Evolutionary conservation across 53 echinoderm and acorn worm species (phyloP).

Genomic region (Paracentrotus lividus): DNA sequence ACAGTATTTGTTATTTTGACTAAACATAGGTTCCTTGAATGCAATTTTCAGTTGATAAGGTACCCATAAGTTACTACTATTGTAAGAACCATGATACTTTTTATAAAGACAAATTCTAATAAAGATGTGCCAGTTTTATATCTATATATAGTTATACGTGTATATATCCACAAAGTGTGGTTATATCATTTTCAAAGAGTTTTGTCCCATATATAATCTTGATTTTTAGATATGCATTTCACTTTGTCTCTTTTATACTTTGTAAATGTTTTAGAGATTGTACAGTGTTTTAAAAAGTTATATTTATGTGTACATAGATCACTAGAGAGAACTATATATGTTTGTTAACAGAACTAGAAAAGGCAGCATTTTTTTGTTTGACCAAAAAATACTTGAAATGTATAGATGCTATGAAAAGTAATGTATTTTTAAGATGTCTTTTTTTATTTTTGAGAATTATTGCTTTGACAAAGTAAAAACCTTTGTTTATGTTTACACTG

Average conservation of each 20-base stretch:
- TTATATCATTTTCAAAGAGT: background rate
- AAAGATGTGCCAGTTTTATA: background rate
- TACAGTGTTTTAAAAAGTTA: slow-evolving; percentile 54
- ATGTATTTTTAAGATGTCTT: background rate
- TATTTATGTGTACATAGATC: slow-evolving; percentile 55
- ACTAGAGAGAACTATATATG: slow-evolving; percentile 37
- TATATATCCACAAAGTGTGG: background rate
- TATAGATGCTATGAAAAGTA: slow-evolving; percentile 11
- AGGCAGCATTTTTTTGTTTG: slow-evolving; percentile 7
- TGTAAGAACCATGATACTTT: background rate
- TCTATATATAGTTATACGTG: background rate
- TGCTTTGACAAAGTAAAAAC: background rate
- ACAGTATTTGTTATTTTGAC: background rate
- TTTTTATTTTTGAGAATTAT: slow-evolving; percentile 18
- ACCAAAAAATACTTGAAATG: slow-evolving; percentile 38
- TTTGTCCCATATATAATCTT: slow-evolving; percentile 15
- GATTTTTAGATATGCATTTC: slow-evolving; percentile 28
- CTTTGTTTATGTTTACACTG: background rate
- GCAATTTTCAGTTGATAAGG: background rate
- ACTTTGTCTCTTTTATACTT: slow-evolving; percentile 19
- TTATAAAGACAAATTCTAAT: background rate
- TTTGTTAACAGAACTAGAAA: slow-evolving; percentile 50
- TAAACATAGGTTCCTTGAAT: background rate
- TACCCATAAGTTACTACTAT: background rate
- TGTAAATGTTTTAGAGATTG: slow-evolving; percentile 37